Evolutionary conservation across 2,113 vertebrate species (phyloP).

Genomic region (Anser cygnoides): DNA sequence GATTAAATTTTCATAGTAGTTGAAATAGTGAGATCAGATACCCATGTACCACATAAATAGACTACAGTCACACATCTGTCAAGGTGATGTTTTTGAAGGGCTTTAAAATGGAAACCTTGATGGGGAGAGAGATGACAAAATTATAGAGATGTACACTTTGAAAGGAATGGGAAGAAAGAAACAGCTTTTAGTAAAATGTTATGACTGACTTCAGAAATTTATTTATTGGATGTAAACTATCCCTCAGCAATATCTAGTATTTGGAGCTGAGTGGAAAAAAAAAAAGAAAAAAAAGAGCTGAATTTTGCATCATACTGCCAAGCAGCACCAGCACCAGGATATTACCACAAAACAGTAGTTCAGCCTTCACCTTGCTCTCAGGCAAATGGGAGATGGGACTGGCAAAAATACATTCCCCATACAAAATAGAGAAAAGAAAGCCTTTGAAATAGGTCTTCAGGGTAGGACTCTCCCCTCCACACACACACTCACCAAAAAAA

Average conservation of each 20-base stretch:
- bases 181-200: not conserved
- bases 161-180: not conserved
- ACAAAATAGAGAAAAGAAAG: not conserved
- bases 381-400: not conserved
- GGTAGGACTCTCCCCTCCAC: fast-evolving
- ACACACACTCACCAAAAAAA: no score
- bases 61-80: not conserved
- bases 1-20: not conserved
- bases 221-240: not conserved
- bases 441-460: not conserved
- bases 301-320: not conserved
- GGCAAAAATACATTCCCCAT: not conserved
- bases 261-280: not conserved
- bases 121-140: not conserved
- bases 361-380: not conserved
- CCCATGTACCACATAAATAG: not conserved
- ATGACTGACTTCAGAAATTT: not conserved
- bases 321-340: not conserved
- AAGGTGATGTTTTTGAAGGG: not conserved
- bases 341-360: not conserved
- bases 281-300: not conserved
- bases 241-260: not conserved
- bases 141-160: not conserved
- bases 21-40: not conserved
- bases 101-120: not conserved